phyloP scores from a whole-genome alignment of 2,113 vertebrate species.

The Cheirogaleus medius region DNA sequence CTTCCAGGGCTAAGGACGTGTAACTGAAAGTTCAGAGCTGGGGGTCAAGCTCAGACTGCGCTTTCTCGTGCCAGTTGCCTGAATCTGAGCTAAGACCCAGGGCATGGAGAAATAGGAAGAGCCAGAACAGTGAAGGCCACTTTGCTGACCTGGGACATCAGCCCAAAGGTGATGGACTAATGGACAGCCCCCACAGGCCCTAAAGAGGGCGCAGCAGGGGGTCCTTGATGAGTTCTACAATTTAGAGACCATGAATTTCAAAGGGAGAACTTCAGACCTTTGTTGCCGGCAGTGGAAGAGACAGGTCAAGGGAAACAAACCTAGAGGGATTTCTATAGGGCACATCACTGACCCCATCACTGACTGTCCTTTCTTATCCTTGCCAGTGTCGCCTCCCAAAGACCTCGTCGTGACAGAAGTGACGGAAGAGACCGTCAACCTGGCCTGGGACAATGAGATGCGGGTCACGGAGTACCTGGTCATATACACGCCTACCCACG shows the following conservation, averaged over 20 bases:
- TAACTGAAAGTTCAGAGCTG: not conserved
- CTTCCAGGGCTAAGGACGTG: too few relatives aligned
- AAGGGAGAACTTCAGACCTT: not conserved
- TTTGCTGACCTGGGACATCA: not conserved
- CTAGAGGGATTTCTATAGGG: not conserved
- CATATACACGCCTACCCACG: constrained; percentile 91
- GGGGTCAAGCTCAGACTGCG: not conserved
- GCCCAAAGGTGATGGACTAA: not conserved
- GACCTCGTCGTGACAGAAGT: constrained; percentile 92
- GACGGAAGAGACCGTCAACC: constrained; percentile 92
- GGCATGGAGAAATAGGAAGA: not conserved
- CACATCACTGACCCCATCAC: not conserved
- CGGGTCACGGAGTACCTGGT: constrained; percentile 92
- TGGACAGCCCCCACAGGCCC: not conserved
- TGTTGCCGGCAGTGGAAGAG: not conserved
- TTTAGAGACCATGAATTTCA: not conserved
- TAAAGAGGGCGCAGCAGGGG: not conserved
- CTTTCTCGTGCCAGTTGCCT: not conserved
- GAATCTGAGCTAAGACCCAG: not conserved
- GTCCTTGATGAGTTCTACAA: not conserved
- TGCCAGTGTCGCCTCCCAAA: constrained; percentile 93
- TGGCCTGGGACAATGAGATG: constrained; percentile 96
- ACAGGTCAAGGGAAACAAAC: not conserved
- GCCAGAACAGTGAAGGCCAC: not conserved
- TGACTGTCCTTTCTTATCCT: constrained; percentile 31